A percentile compares a stretch with the other conserved stretches of the same genome.
Evolutionary conservation across 2,888 invertebrate species (phyloP).

Genomic region (Hoplodrina ambigua): DNA sequence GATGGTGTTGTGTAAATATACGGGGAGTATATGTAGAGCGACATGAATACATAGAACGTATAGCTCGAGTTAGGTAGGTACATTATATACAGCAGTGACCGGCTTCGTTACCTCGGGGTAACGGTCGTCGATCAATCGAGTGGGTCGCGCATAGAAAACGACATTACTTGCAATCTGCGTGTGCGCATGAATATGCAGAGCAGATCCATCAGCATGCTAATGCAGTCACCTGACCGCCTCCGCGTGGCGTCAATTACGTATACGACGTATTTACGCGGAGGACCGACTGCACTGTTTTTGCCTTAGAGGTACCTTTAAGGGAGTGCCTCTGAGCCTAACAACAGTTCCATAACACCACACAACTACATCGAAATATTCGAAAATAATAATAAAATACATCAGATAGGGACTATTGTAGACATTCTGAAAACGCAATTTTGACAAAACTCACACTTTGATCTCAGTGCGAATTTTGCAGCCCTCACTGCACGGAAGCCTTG

Average conservation of each 20-base stretch:
- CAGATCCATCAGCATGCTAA: conserved; percentile 77
- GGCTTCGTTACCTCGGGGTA: conserved; percentile 58
- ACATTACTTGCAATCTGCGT: conserved; percentile 64
- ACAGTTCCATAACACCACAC: too few species aligned
- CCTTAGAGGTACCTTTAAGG: neutral
- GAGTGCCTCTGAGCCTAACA: too few species aligned
- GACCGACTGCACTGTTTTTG: conserved; percentile 15
- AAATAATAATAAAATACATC: neutral
- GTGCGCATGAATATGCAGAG: conserved; percentile 73
- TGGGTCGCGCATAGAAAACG: conserved; percentile 63
- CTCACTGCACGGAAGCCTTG: neutral
- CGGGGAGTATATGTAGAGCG: conserved; percentile 8
- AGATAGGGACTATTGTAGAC: neutral
- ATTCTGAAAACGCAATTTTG: neutral
- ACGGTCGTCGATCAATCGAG: conserved; percentile 63
- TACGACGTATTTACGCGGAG: conserved; percentile 54
- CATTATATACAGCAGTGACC: conserved; percentile 29
- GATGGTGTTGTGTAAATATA: conserved; percentile 33
- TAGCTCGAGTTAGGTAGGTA: conserved; percentile 31
- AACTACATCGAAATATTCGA: neutral
- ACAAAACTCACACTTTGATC: neutral
- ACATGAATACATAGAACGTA: conserved; percentile 2
- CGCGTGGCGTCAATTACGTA: conserved; percentile 66
- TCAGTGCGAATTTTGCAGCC: neutral
- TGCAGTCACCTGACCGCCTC: conserved; percentile 67